Percentiles rank a stretch among this genome's conserved stretches.
Evolutionary conservation across 2,797 vertebrate species (phyloP).

Genomic region (Coranthus polyacanthus): DNA sequence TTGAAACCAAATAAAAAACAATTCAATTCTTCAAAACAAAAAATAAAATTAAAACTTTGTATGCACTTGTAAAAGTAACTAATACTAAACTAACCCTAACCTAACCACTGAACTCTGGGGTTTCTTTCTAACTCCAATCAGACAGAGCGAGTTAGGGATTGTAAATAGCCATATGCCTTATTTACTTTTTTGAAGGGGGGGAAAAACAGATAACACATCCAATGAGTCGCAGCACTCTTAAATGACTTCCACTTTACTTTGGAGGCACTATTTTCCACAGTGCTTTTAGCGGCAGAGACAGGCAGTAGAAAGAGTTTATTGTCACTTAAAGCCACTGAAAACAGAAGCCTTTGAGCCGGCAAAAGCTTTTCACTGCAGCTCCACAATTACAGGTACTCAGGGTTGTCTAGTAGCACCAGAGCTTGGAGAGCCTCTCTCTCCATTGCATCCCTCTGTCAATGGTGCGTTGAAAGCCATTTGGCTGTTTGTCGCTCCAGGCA

Average conservation of each 20-base stretch:
- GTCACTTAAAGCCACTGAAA: constrained; percentile 92
- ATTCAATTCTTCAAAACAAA: too few species aligned
- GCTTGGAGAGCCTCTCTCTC: constrained; percentile 74
- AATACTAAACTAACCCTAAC: too few species aligned
- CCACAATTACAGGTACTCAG: constrained; percentile 95
- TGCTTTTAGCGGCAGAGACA: constrained; percentile 66
- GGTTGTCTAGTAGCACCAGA: constrained; percentile 90
- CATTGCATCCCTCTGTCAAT: constrained; percentile 84
- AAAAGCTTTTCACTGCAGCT: constrained; percentile 88
- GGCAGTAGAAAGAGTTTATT: constrained; percentile 84
- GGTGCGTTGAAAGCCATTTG: constrained; percentile 95
- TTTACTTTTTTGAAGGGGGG: constrained; percentile 44
- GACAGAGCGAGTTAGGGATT: constrained; percentile 18
- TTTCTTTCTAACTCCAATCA: constrained; percentile 29
- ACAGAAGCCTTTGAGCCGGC: constrained; percentile 90
- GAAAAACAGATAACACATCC: constrained; percentile 51
- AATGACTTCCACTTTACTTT: constrained; percentile 60
- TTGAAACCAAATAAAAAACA: too few species aligned
- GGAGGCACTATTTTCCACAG: constrained; percentile 64
- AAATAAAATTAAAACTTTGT: too few species aligned
- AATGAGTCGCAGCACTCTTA: constrained; percentile 47
- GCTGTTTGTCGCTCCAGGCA: constrained; percentile 91
- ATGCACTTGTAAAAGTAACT: too few species aligned
- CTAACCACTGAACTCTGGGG: too few species aligned
- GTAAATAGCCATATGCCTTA: constrained; percentile 31